A percentile compares a stretch with the other conserved stretches of the same genome.
Conservation (phyloP, 1,140 invertebrate species). For the Drosophila ogumai region DNA sequence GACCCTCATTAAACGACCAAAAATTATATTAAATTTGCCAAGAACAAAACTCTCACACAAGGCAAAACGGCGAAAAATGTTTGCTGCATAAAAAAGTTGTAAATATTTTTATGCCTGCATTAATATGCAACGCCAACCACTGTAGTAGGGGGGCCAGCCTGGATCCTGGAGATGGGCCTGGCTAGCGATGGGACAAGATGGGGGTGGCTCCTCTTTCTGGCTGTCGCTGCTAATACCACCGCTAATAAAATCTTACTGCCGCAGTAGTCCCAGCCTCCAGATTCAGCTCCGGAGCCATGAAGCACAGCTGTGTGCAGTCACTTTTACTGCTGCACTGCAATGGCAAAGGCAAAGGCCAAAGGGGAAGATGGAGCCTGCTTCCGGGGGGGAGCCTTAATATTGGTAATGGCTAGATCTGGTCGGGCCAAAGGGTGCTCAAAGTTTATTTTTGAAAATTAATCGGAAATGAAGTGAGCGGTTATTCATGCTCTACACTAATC, state of each 20-base stretch:
- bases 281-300: conserved; percentile 62
- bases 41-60: conserved; percentile 22
- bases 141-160: conserved; percentile 29
- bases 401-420: conserved; percentile 31
- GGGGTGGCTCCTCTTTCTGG: conserved; percentile 26
- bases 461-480: conserved; percentile 31
- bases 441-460: conserved; percentile 28
- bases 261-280: conserved; percentile 48
- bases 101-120: conserved; percentile 83
- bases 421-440: conserved; percentile 24
- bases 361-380: neutral
- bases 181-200: conserved; percentile 10
- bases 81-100: conserved; percentile 79
- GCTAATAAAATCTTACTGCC: conserved; percentile 84
- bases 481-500: conserved; percentile 15
- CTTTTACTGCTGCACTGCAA: conserved; percentile 76
- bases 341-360: conserved; percentile 26
- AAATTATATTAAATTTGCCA: conserved; percentile 82
- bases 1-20: conserved; percentile 77
- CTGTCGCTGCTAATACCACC: conserved; percentile 79
- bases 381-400: conserved; percentile 1
- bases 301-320: conserved; percentile 82
- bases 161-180: conserved; percentile 4
- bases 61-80: conserved; percentile 14
- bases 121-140: conserved; percentile 81